Evolutionary conservation across 2,888 invertebrate species (phyloP).

Genomic region (Drosophila atroscutellata): DNA sequence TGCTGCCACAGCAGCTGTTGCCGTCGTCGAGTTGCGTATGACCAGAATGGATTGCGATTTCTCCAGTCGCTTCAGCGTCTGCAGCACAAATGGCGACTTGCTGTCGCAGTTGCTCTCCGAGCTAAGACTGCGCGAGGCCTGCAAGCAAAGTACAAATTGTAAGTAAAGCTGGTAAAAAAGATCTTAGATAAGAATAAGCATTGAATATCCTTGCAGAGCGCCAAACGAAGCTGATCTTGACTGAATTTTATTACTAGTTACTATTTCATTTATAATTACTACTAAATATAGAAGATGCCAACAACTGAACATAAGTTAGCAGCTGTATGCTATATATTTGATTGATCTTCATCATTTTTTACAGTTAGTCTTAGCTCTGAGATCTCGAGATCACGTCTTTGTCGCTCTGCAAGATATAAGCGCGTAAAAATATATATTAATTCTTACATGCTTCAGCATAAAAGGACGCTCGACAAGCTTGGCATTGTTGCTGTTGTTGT

Average conservation of each 20-base stretch:
- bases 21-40: constrained; percentile 79
- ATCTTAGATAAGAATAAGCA: background rate
- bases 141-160: constrained; percentile 15
- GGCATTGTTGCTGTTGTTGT: constrained; percentile 27
- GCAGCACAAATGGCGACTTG: constrained; percentile 84
- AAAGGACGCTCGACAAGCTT: constrained; percentile 77
- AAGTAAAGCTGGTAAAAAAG: background rate
- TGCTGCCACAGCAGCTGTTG: constrained; percentile 17
- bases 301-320: too few relatives aligned
- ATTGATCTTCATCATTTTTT: background rate
- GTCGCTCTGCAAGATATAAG: background rate
- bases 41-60: constrained; percentile 85
- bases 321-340: background rate
- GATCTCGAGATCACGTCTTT: background rate
- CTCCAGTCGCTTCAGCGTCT: constrained; percentile 85
- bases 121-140: constrained; percentile 82
- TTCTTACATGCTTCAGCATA: constrained; percentile 81
- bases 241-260: background rate
- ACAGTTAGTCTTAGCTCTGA: too few relatives aligned
- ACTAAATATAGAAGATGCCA: too few relatives aligned
- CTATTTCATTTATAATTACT: background rate
- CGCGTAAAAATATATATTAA: background rate
- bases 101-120: constrained; percentile 81
- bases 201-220: background rate
- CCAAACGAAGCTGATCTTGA: background rate